Percentiles rank a stretch among this genome's conserved stretches.
These are phyloP conservation scores for Hirundo rustica DNA, from an alignment of 2,797 vertebrate genomes.

Conservation along the genomic window DNA sequence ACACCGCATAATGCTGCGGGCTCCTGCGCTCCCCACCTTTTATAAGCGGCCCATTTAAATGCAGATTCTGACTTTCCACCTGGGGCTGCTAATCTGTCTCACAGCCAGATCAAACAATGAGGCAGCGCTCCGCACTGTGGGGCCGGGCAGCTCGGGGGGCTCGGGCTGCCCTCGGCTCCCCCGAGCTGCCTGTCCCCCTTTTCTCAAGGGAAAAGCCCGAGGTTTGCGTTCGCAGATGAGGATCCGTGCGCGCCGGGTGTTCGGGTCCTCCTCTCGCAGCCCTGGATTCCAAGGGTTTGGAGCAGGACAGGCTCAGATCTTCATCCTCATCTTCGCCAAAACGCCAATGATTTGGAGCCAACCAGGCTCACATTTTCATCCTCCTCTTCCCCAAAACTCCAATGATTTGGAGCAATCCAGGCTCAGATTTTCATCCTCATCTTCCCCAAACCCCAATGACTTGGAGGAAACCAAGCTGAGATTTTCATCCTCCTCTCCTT, in stretches of 20 bases:
- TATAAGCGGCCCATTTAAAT: constrained; percentile 49
- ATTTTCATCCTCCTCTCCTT: neutral
- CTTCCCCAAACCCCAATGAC: fast-evolving
- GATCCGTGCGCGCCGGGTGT: neutral
- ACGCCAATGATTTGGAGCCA: fast-evolving
- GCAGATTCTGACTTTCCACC: constrained; percentile 68
- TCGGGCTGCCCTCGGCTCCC: neutral
- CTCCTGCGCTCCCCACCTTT: constrained; percentile 61
- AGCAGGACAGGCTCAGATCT: fast-evolving
- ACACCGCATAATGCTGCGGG: constrained; percentile 26
- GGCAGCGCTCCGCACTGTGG: constrained; percentile 27
- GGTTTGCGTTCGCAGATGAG: neutral
- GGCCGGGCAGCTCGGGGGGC: neutral
- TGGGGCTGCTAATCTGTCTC: constrained; percentile 68
- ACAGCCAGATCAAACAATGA: constrained; percentile 54
- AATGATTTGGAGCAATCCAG: fast-evolving
- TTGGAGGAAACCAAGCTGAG: neutral
- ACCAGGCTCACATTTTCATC: neutral
- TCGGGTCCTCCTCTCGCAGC: neutral
- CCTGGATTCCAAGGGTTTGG: neutral
- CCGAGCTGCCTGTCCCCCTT: neutral
- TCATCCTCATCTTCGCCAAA: neutral
- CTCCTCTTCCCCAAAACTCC: fast-evolving
- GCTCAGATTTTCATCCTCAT: neutral
- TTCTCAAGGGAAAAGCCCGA: constrained; percentile 13